Conservation (phyloP, 2,888 invertebrate genomes). For the Watsonalla cultraria region DNA sequence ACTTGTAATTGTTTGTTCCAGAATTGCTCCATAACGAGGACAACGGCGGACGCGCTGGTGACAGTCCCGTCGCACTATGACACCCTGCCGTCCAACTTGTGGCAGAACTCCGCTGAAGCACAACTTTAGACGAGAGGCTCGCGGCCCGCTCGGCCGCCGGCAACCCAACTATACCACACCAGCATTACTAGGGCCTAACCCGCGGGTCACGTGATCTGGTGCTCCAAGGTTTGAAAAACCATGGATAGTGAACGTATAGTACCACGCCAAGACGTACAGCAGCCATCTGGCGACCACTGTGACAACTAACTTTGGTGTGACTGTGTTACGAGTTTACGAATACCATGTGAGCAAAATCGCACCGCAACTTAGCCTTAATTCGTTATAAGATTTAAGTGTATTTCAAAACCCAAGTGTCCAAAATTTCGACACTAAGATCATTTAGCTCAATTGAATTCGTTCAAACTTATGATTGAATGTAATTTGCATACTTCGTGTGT, state of each 20-base stretch:
- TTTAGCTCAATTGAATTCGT: conserved; percentile 45
- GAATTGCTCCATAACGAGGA: conserved; percentile 84
- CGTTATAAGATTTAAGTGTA: conserved; percentile 11
- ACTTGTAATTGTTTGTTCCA: conserved; percentile 41
- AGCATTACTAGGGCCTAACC: conserved; percentile 47
- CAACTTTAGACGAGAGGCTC: conserved; percentile 53
- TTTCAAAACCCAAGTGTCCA: conserved; percentile 11
- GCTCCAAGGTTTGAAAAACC: conserved; percentile 65
- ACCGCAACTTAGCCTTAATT: conserved; percentile 15
- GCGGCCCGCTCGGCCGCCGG: conserved; percentile 38
- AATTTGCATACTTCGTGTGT: conserved; percentile 11
- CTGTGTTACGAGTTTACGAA: conserved; percentile 16
- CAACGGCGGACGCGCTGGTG: conserved; percentile 83
- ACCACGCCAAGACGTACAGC: conserved; percentile 38
- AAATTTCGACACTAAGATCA: conserved; percentile 14
- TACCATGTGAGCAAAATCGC: conserved; percentile 10
- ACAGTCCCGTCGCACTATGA: conserved; percentile 89
- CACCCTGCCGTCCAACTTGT: conserved; percentile 72
- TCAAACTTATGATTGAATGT: conserved; percentile 40
- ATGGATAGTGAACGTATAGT: conserved; percentile 31
- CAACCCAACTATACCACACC: conserved; percentile 39
- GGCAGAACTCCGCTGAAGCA: conserved; percentile 65
- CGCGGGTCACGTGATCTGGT: conserved; percentile 30
- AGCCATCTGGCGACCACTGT: conserved; percentile 38
- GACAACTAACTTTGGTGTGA: conserved; percentile 40